Evolutionary conservation across 2,797 vertebrate genomes (phyloP).

Genomic region (Diceros bicornis): DNA sequence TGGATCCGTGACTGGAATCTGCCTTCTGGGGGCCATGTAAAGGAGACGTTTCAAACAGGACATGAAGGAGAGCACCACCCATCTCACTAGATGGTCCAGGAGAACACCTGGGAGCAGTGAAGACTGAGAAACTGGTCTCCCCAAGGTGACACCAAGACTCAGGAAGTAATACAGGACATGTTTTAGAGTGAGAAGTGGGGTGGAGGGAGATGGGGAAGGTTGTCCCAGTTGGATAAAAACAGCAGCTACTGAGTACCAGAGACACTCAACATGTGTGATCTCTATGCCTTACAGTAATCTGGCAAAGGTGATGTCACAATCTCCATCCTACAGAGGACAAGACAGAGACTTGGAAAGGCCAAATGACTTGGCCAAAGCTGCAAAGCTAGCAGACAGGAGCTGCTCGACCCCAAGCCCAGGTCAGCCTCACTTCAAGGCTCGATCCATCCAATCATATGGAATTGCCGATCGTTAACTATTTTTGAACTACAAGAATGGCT

Average conservation of each 20-base stretch:
- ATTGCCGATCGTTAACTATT: not conserved
- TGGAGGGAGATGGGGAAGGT: too few relatives aligned
- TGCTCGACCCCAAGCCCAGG: not conserved
- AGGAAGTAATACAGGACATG: not conserved
- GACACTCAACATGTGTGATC: rapidly evolving
- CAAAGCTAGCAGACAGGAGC: not conserved
- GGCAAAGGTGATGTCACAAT: not conserved
- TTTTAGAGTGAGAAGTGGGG: not conserved
- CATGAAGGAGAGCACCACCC: not conserved
- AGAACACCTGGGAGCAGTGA: not conserved
- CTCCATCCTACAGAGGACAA: not conserved
- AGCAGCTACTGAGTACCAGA: not conserved
- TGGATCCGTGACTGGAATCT: not conserved
- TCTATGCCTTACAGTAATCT: not conserved
- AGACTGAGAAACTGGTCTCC: not conserved
- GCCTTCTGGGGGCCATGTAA: not conserved
- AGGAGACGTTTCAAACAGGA: not conserved
- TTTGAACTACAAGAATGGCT: not conserved
- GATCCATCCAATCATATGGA: not conserved
- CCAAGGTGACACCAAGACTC: not conserved
- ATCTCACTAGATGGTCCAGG: too few relatives aligned
- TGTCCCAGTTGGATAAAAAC: not conserved
- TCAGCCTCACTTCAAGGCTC: not conserved
- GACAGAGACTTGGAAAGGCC: not conserved
- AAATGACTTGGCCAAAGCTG: not conserved